Evolutionary conservation across 2,113 vertebrate species (phyloP).

Genomic region (Tachuris rubrigastra): DNA sequence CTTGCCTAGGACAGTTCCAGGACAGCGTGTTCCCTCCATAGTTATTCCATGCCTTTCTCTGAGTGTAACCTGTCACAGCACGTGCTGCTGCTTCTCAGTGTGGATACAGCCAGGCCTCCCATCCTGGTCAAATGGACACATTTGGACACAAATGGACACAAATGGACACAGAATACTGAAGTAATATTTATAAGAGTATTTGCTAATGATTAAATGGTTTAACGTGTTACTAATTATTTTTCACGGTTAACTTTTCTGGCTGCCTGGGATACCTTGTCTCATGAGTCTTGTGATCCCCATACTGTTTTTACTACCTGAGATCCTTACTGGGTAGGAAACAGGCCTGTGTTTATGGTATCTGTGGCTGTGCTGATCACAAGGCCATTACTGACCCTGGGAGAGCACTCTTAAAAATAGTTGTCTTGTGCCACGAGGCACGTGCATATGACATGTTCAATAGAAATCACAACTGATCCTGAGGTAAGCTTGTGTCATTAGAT

Average conservation of each 20-base stretch:
- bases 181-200: neutral
- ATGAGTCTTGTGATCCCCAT: neutral
- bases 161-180: neutral
- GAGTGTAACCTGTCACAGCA: neutral
- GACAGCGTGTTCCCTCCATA: neutral
- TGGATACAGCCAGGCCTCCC: neutral
- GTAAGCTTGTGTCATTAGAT: conserved; percentile 15
- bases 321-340: neutral
- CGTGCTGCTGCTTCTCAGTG: neutral
- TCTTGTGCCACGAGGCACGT: neutral
- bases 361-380: neutral
- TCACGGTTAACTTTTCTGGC: neutral
- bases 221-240: neutral
- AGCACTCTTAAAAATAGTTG: conserved; percentile 11
- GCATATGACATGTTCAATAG: neutral
- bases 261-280: neutral
- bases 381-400: neutral
- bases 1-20: neutral
- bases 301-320: neutral
- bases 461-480: neutral
- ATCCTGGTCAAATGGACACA: neutral
- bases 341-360: neutral
- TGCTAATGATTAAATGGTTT: neutral
- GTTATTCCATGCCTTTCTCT: neutral
- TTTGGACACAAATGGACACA: no score